phyloP scores from a whole-genome alignment of 2,888 invertebrate genomes.

The Baccha elongata region DNA sequence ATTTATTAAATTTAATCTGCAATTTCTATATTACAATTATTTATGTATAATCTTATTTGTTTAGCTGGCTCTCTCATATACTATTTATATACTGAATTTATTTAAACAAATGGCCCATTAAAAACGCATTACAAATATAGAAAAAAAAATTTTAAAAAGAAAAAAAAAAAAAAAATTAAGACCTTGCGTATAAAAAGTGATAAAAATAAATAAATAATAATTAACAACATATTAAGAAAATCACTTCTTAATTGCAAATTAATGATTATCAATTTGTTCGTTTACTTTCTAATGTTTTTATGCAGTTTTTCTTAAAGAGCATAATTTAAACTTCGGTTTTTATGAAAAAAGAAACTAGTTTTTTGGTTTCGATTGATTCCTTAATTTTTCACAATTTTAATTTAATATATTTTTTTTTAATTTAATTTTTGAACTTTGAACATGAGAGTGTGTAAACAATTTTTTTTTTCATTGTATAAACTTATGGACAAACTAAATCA shows the following conservation, averaged over 20 bases:
- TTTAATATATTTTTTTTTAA: conserved; percentile 29
- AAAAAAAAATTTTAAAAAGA: conserved; percentile 46
- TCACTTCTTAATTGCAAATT: conserved; percentile 60
- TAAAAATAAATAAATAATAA: conserved; percentile 71
- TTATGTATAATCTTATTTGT: conserved; percentile 58
- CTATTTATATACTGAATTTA: too few species aligned
- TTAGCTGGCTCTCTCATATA: conserved; percentile 71
- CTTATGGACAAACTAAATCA: conserved; percentile 68
- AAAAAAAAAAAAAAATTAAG: conserved; percentile 52
- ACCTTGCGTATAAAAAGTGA: conserved; percentile 71
- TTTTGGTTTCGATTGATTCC: conserved; percentile 67
- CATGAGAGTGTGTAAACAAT: conserved; percentile 59
- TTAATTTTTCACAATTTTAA: conserved; percentile 48
- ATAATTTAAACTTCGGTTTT: conserved; percentile 62
- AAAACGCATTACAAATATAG: conserved; percentile 50
- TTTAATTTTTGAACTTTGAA: conserved; percentile 60
- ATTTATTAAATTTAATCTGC: conserved; percentile 39
- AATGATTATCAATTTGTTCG: conserved; percentile 62
- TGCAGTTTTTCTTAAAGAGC: conserved; percentile 35
- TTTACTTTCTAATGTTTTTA: conserved; percentile 3
- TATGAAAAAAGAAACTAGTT: conserved; percentile 74
- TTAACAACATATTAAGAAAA: conserved; percentile 63
- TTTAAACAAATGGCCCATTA: conserved; percentile 63
- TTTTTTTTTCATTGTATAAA: conserved; percentile 14
- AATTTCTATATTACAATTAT: conserved; percentile 66